Percentiles rank a stretch among this genome's conserved stretches.
Conservation (phyloP, 35 echinoderm and acorn worm genomes). For the Anneissia japonica region DNA sequence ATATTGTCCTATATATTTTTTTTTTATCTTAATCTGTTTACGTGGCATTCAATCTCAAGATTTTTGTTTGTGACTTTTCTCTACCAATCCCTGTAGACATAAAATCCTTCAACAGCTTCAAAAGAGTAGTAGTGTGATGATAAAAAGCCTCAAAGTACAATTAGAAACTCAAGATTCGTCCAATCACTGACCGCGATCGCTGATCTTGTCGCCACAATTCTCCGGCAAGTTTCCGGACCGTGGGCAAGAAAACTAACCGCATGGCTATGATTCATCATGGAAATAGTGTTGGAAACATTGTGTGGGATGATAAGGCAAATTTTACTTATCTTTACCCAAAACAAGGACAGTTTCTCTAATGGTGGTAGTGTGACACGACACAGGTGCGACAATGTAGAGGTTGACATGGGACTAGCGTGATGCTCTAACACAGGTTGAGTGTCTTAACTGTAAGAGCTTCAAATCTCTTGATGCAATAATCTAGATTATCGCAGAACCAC, state of each 20-base stretch:
- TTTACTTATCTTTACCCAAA: neutral
- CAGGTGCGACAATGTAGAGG: neutral
- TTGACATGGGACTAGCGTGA: too few relatives aligned
- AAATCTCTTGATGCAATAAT: neutral
- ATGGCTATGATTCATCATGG: neutral
- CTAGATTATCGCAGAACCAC: too few relatives aligned
- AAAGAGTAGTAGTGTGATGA: too few relatives aligned
- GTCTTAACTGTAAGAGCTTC: neutral
- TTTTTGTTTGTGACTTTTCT: too few relatives aligned
- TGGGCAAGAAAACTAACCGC: neutral
- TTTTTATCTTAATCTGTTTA: too few relatives aligned
- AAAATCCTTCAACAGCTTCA: too few relatives aligned
- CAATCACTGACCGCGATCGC: neutral
- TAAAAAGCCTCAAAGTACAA: too few relatives aligned
- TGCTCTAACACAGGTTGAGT: neutral
- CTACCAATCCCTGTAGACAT: too few relatives aligned
- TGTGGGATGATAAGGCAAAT: neutral
- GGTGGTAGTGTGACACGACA: neutral
- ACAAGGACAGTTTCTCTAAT: too few relatives aligned
- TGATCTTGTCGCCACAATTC: neutral
- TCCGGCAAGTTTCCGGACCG: neutral
- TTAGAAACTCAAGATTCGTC: neutral
- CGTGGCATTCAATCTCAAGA: too few relatives aligned
- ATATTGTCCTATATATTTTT: too few relatives aligned
- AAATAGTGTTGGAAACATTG: neutral